Percentiles rank a stretch among this genome's conserved stretches.
Evolutionary conservation across 2,113 vertebrate genomes (phyloP).

Genomic region (Stictonetta naevosa): DNA sequence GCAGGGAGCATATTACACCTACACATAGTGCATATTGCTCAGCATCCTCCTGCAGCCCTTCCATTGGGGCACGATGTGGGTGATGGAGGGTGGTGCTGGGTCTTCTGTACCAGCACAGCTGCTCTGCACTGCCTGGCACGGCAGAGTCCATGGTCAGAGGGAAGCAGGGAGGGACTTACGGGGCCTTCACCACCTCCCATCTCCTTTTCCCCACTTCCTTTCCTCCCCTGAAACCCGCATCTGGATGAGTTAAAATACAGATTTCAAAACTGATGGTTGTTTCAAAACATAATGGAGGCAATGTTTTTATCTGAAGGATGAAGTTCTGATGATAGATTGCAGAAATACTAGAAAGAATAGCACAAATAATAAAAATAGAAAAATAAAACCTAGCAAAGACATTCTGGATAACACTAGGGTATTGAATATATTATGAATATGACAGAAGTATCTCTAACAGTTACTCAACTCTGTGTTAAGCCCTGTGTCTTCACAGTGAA

Average conservation of each 20-base stretch:
- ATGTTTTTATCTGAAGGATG: neutral
- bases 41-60: neutral
- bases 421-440: neutral
- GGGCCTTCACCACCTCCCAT: neutral
- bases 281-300: neutral
- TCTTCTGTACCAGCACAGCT: neutral
- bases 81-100: neutral
- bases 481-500: neutral
- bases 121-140: neutral
- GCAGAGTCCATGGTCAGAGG: neutral
- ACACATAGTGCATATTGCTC: fast-evolving
- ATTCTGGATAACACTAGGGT: neutral
- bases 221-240: neutral
- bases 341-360: neutral
- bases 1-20: neutral
- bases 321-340: neutral
- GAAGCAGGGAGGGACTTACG: neutral
- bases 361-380: neutral
- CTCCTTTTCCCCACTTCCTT: neutral
- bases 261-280: neutral
- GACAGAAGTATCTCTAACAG: neutral
- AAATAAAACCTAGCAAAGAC: neutral
- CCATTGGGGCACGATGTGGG: fast-evolving
- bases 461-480: neutral
- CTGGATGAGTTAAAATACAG: neutral